Percentiles rank a stretch among this genome's conserved stretches.
phyloP scores from a whole-genome alignment of 30 jellyfish, hydroid and myxozoan species.

The Haliclystus octoradiatus region DNA sequence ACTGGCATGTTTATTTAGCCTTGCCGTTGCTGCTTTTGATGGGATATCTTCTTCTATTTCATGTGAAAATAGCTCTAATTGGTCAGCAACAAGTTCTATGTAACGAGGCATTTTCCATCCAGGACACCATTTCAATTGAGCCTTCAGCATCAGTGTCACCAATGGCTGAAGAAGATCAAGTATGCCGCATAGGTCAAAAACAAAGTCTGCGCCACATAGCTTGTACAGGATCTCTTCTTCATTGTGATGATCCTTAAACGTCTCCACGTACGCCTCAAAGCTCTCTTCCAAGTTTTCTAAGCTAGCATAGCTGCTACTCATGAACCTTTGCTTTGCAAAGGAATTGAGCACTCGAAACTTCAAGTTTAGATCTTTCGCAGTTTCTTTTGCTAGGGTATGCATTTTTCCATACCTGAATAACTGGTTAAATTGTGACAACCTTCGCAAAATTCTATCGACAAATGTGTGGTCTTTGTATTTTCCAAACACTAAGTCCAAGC shows the following conservation, averaged over 20 bases:
- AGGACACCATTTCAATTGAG: conserved; percentile 8
- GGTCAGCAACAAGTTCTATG: background rate
- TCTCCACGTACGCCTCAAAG: conserved; percentile 5
- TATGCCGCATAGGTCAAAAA: conserved; percentile 5
- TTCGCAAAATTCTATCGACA: background rate
- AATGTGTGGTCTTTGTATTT: conserved; percentile 2
- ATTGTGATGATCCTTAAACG: conserved; percentile 11
- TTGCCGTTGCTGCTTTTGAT: conserved; percentile 3
- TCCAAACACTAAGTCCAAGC: background rate
- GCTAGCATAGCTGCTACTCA: conserved; percentile 10
- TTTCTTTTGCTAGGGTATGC: conserved; percentile 5
- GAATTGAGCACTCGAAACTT: background rate
- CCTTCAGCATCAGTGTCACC: conserved; percentile 11
- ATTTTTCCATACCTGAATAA: conserved; percentile 9
- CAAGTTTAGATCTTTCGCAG: conserved; percentile 2
- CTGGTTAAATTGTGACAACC: conserved; percentile 3
- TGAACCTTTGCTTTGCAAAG: conserved; percentile 2
- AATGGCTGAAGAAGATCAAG: conserved; percentile 2
- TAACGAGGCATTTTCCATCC: background rate
- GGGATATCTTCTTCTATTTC: conserved; percentile 7
- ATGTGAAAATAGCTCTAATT: conserved; percentile 4
- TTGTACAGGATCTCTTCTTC: conserved; percentile 6
- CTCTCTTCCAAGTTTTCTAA: background rate
- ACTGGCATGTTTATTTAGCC: conserved; percentile 4
- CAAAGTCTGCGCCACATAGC: conserved; percentile 5